Evolutionary conservation across 2,888 invertebrate genomes (phyloP), one percentile per base, ranked within the genome.

Genomic region (Apamea anceps): DNA sequence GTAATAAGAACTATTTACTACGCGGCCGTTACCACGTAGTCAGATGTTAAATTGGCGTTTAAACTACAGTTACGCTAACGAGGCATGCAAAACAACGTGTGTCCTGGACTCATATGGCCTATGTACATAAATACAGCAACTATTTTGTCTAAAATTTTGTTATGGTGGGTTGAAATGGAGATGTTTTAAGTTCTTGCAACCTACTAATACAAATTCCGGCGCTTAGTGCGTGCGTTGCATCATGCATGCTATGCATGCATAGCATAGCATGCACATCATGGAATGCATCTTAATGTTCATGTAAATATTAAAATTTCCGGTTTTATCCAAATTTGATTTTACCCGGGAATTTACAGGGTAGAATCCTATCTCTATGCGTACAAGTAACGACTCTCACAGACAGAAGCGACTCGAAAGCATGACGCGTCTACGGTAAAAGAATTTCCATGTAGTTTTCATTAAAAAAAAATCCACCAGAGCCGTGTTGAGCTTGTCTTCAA

Each of bases 51-150:
- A 72, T 42, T 63, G 18, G 57, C 71, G 37, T 72, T 83, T 83
- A 82, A 78, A 83, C 74, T 57, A 60, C 74, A 63, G 74, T 82
- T 66, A 77, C 21, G 71, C 71, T 78, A 83, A 82, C 71, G 84
- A 83, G 62, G 48, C 71, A 32, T 67, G 62, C 65, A 62, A 73
- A 70, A 60, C 32, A 45, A 70, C 74, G 48, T 57, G 51, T 72
- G 62, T 62, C 81, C 54, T 62, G 51, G 10, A 45, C 48, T 78
- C n/a, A 57, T 25, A 10, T 28, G 62, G 62, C 15, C 48, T 15
- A 18, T 70, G 57, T 51, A 42, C 2, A 42, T 48, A 77, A 10
- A 10, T 54, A 77, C 6, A 48, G n/a, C 54, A 25, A 32, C 25
- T 75, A 25, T 65, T 57, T 75, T 57, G 54, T 54, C 15, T 21